Conservation (phyloP, 2,888 invertebrate species). For the Masnerella sp. region DNA sequence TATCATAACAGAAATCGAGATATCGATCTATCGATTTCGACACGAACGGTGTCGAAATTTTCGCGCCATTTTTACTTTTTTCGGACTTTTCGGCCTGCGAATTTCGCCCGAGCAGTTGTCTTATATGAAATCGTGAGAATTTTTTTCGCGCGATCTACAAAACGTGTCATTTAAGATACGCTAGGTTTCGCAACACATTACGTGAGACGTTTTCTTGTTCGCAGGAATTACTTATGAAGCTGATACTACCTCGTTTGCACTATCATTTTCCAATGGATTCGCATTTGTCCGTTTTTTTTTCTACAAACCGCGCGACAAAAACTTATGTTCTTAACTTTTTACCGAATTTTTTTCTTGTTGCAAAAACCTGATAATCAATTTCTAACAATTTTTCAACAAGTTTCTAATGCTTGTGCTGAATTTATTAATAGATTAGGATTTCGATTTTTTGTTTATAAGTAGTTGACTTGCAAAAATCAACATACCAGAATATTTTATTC, state of each 20-base stretch:
- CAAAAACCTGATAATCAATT: no score
- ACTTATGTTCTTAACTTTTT: no score
- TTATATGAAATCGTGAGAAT: constrained; percentile 27
- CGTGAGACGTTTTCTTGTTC: constrained; percentile 26
- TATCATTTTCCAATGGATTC: constrained; percentile 30
- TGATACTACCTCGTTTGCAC: constrained; percentile 18
- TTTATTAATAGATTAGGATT: no score
- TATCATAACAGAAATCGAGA: constrained; percentile 1
- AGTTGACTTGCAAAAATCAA: no score
- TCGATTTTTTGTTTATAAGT: no score
- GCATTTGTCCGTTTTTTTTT: constrained; percentile 14
- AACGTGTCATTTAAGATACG: constrained; percentile 33
- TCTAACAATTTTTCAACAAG: no score
- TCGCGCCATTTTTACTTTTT: not conserved
- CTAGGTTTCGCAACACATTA: constrained; percentile 17
- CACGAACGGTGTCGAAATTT: constrained; percentile 2
- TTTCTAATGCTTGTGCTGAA: no score
- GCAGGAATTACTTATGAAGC: constrained; percentile 18
- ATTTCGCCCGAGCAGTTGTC: no score
- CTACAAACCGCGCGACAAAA: no score
- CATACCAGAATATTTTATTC: no score
- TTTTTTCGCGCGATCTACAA: constrained; percentile 23
- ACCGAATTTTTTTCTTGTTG: no score
- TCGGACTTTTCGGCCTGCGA: not conserved
- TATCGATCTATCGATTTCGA: constrained; percentile 1